Base-by-base conservation (phyloP, 2,113 vertebrate species). In the Helogale parvula region DNA sequence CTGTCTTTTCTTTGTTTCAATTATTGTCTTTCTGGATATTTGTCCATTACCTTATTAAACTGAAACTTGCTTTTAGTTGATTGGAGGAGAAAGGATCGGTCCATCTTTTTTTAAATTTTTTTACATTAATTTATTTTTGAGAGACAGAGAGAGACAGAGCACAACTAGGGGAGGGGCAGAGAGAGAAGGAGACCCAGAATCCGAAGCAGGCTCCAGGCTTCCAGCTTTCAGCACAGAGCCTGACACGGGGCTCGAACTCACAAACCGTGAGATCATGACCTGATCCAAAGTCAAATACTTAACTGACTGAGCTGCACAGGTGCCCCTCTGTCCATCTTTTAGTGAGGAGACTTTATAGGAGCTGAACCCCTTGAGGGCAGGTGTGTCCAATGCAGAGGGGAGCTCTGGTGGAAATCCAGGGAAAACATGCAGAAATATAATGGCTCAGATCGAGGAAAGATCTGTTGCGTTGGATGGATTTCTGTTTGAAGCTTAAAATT, bases 361-460 rank as follows among this genome's bases (percentile, higher is more conserved):
- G 12, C 41, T 8, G 38, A 57, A 16, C 3, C 17, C 29, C 14
- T 88, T 33, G 12, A 76, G 21, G 21, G 38, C 14, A 69, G 14
- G 15, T 29, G 14, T 77, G 15, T 1, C 5, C 60, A 38, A 25
- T 0, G 0, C 10, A 52, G 45, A 35, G 1, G 2, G 33, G 4
- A 76, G n/a, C 35, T 92, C 14, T 88, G 47, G 21, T 57, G 23
- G 38, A 84, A 92, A 45, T 69, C 27, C 2, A 7, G 13, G 16
- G 41, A 41, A 91, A 57, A 21, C 31, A 15, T 54, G 66, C 63
- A 31, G 33, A 86, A 31, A 66, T 23, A 14, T 3, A 94, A 38
- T 21, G 29, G 3, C 2, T 91, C 12, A 47, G 23, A 15, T 6
- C 27, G 17, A 65, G 10, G 63, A 41, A 60, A 52, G 17, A 2